Conservation (phyloP, 2,888 invertebrate genomes). For the Scelioninae gen. 1 region DNA sequence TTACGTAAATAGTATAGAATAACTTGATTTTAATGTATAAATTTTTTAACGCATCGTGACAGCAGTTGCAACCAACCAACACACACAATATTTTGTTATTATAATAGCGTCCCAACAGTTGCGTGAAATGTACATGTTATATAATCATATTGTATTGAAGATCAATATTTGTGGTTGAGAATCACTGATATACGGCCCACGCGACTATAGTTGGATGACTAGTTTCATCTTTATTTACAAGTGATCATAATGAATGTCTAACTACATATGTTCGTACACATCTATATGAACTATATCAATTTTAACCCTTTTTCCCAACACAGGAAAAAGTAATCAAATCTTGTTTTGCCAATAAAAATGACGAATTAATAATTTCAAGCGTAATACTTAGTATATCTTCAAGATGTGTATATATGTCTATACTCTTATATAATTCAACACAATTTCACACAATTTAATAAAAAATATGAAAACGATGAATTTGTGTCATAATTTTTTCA, state of each 20-base stretch:
- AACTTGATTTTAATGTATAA: constrained; percentile 20
- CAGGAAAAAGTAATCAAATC: constrained; percentile 36
- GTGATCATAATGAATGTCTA: constrained; percentile 60
- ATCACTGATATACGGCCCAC: constrained; percentile 65
- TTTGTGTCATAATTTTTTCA: too few species aligned
- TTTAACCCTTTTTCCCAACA: constrained; percentile 28
- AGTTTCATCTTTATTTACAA: constrained; percentile 68
- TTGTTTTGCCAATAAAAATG: constrained; percentile 28
- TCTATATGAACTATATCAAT: constrained; percentile 13
- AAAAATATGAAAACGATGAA: too few species aligned
- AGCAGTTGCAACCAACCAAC: constrained; percentile 5
- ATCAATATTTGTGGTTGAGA: constrained; percentile 66
- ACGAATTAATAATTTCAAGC: too few species aligned
- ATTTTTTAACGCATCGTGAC: constrained; percentile 3
- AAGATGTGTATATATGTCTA: too few species aligned
- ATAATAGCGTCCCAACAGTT: constrained; percentile 30
- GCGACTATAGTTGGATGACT: constrained; percentile 67
- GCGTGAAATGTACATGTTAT: constrained; percentile 55
- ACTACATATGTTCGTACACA: constrained; percentile 32
- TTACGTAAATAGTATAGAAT: not conserved
- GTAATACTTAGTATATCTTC: too few species aligned
- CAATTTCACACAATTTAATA: too few species aligned
- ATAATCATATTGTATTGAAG: constrained; percentile 62
- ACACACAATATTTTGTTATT: constrained; percentile 44
- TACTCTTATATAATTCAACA: too few species aligned